Percentiles rank a stretch among this genome's conserved stretches.
Conservation (phyloP, 2,888 invertebrate species). For the Chrysolina americana region DNA sequence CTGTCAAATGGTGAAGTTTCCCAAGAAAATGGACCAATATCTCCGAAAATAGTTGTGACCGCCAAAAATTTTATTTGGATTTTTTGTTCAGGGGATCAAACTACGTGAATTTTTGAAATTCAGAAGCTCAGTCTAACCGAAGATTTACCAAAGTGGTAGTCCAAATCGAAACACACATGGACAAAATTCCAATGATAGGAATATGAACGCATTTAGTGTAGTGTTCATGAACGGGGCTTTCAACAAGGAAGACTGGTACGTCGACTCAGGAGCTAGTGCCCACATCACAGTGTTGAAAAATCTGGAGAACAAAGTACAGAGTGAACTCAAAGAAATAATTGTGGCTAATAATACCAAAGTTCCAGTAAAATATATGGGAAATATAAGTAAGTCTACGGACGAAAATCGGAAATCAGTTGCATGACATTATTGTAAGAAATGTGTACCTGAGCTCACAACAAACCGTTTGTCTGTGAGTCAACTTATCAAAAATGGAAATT, state of each 20-base stretch:
- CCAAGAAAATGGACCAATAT: no score
- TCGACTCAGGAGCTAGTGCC: conserved; percentile 56
- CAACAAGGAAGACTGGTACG: conserved; percentile 52
- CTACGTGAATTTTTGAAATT: no score
- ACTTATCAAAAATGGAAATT: background rate
- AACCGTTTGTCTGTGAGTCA: background rate
- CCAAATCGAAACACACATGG: conserved; percentile 14
- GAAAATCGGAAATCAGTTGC: background rate
- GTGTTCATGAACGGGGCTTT: conserved; percentile 37
- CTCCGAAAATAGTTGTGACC: no score
- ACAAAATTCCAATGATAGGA: conserved; percentile 1
- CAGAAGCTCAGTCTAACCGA: no score
- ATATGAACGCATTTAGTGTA: conserved; percentile 32
- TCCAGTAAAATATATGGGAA: background rate
- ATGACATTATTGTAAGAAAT: conserved; percentile 20
- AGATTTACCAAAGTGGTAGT: conserved; percentile 44
- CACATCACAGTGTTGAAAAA: conserved; percentile 48
- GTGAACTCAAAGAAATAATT: conserved; percentile 35
- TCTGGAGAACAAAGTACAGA: conserved; percentile 30
- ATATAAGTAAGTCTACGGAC: background rate
- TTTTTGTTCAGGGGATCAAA: no score
- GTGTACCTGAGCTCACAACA: background rate
- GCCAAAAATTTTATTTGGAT: no score
- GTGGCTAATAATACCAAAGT: conserved; percentile 30
- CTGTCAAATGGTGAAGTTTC: no score